Evolutionary conservation across 2,888 invertebrate genomes (phyloP).

Genomic region (Eucera pruinosa): DNA sequence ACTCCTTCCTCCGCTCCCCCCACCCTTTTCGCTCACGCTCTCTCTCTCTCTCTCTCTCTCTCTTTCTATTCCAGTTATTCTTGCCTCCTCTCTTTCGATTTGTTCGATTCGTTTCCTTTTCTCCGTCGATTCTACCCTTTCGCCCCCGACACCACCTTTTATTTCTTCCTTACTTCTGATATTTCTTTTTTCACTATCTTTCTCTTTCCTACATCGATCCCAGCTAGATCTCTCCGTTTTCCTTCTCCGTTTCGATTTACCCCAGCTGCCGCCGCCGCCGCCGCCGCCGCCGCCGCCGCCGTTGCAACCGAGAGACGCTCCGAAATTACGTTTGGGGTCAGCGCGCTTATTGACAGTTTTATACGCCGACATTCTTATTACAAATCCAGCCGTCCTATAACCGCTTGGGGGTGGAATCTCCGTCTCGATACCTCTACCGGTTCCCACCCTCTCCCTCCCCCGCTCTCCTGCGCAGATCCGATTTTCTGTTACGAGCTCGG

Average conservation of each 20-base stretch:
- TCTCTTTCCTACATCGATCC: conserved; percentile 2
- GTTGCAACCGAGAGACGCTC: conserved; percentile 56
- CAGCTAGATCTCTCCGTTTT: conserved; percentile 2
- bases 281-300: conserved; percentile 28
- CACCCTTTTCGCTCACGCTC: conserved; percentile 35
- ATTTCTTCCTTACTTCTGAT: conserved; percentile 16
- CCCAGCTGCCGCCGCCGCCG: conserved; percentile 21
- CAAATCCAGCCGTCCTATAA: conserved; percentile 68
- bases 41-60: no score
- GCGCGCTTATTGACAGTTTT: conserved; percentile 77
- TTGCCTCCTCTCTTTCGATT: conserved; percentile 49
- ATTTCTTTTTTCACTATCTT: not conserved
- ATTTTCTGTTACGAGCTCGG: conserved; percentile 43
- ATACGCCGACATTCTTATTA: conserved; percentile 77
- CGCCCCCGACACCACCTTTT: conserved; percentile 35
- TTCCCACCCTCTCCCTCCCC: not conserved
- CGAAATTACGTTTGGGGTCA: conserved; percentile 78
- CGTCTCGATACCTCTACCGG: conserved; percentile 28
- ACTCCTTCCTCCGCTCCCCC: conserved; percentile 45
- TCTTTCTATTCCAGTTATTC: conserved; percentile 32
- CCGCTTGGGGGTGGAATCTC: conserved; percentile 46
- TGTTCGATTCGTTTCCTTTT: conserved; percentile 52
- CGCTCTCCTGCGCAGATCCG: conserved; percentile 40
- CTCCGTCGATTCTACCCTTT: conserved; percentile 54
- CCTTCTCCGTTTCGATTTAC: conserved; percentile 30